These are phyloP conservation scores for Syrrhaptes paradoxus DNA, from an alignment of 2,113 vertebrate genomes.

Conservation along the genomic window DNA sequence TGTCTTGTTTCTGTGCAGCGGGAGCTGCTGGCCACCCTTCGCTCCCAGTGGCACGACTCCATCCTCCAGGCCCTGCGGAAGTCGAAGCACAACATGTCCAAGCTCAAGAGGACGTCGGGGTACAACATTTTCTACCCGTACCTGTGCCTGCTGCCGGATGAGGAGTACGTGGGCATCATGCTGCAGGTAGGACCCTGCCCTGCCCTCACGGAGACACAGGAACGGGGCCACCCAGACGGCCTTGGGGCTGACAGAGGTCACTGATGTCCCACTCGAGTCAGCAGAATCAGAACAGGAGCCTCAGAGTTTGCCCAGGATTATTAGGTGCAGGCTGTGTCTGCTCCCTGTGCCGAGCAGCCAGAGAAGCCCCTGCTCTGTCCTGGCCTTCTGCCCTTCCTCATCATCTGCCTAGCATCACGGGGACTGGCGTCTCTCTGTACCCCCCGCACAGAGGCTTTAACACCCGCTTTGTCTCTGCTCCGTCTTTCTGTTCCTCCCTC, in stretches of 20 bases:
- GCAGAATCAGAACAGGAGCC: not conserved
- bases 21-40: constrained; percentile 75
- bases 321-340: not conserved
- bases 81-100: constrained; percentile 71
- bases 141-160: constrained; percentile 84
- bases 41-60: constrained; percentile 72
- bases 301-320: not conserved
- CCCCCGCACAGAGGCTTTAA: not conserved
- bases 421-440: not conserved
- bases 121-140: constrained; percentile 82
- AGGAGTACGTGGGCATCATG: constrained; percentile 87
- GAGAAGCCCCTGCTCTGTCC: not conserved
- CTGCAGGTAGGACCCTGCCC: constrained; percentile 76
- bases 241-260: not conserved
- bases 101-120: not conserved
- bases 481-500: not conserved
- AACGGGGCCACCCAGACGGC: rapidly evolving
- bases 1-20: constrained; percentile 70
- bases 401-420: not conserved
- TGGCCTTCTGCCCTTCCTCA: not conserved
- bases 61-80: constrained; percentile 78
- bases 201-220: not conserved
- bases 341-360: not conserved
- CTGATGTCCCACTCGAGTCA: rapidly evolving
- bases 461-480: not conserved